Conservation (phyloP, 2,113 vertebrate species). For the Parus major region DNA sequence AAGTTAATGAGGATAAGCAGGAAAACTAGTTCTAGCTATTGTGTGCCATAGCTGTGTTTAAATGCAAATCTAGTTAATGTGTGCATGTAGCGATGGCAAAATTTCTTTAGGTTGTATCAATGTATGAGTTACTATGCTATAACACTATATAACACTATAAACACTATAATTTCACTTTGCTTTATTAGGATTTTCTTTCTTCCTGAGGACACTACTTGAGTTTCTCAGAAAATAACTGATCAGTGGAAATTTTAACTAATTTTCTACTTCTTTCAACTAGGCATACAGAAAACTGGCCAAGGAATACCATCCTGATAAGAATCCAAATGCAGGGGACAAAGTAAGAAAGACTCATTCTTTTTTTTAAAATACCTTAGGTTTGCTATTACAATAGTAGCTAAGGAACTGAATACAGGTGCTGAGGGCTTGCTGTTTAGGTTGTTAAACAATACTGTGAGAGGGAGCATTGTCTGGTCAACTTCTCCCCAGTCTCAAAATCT, state of each 20-base stretch:
- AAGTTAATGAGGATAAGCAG: not conserved
- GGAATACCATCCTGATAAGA: slow-evolving; percentile 99
- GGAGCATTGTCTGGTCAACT: not conserved
- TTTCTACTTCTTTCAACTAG: slow-evolving; percentile 70
- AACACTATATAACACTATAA: too few relatives aligned
- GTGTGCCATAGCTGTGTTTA: not conserved
- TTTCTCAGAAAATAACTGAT: not conserved
- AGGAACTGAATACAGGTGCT: not conserved
- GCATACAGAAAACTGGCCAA: slow-evolving; percentile 97
- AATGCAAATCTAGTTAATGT: not conserved
- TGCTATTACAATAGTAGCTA: not conserved
- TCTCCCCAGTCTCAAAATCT: not conserved
- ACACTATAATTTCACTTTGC: not conserved
- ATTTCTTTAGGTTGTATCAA: not conserved
- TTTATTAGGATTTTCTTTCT: not conserved
- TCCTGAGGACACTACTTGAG: not conserved
- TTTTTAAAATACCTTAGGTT: not conserved
- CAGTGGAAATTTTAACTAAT: not conserved
- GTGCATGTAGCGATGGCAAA: not conserved
- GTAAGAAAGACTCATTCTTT: slow-evolving; percentile 68
- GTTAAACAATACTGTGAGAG: not conserved
- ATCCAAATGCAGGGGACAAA: slow-evolving; percentile 98
- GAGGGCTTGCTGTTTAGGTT: not conserved
- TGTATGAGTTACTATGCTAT: not conserved
- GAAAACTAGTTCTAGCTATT: not conserved